phyloP scores from a whole-genome alignment of 2,113 vertebrate genomes.

The Gymnogyps californianus region DNA sequence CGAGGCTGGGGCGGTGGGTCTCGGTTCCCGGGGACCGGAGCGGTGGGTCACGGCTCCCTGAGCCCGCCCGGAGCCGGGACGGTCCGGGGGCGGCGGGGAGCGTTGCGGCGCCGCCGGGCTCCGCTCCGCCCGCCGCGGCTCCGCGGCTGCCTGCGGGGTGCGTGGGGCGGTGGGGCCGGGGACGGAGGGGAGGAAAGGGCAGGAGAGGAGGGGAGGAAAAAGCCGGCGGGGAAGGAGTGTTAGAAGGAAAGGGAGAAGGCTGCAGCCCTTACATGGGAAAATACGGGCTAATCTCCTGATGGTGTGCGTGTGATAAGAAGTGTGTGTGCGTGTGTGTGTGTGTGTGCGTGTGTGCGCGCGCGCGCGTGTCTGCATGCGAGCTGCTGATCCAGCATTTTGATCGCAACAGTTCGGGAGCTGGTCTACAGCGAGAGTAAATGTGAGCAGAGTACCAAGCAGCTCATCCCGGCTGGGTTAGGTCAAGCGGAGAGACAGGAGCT shows the following conservation, averaged over 20 bases:
- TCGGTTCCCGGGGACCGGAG: too few species aligned
- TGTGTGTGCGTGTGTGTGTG: not conserved
- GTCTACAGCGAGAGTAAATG: not conserved
- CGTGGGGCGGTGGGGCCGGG: not conserved
- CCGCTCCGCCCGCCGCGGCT: not conserved
- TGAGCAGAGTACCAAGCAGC: not conserved
- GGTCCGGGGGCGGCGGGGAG: not conserved
- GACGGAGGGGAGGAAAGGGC: not conserved
- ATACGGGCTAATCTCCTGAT: not conserved
- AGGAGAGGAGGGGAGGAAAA: not conserved
- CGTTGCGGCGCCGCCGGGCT: not conserved
- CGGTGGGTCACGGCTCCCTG: not conserved
- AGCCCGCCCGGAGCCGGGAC: not conserved
- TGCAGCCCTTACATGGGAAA: conserved; percentile 18
- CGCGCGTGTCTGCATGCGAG: not conserved
- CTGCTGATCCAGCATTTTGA: conserved; percentile 41
- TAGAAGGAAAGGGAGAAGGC: not conserved
- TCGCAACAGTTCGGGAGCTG: not conserved
- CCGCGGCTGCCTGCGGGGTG: not conserved
- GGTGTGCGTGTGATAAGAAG: not conserved
- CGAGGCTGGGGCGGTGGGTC: not conserved
- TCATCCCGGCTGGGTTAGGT: not conserved
- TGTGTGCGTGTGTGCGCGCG: not conserved
- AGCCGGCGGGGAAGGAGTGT: not conserved
- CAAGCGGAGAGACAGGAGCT: not conserved